Evolutionary conservation across 2,888 invertebrate genomes (phyloP), one percentile per base, ranked within the genome.

Genomic region (Synergus gifuensis): DNA sequence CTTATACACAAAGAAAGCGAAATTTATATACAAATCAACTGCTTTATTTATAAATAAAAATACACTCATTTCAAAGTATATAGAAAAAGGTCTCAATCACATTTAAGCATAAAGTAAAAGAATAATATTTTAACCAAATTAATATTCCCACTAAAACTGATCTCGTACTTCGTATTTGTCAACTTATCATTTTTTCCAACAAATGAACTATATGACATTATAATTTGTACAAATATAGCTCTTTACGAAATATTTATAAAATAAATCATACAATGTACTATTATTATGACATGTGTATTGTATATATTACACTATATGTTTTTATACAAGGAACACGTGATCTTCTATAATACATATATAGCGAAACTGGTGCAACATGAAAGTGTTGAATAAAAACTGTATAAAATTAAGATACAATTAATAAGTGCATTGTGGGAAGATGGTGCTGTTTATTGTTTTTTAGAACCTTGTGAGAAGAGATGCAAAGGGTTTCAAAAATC

Each of bases 401-500:
- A 64, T 28, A 78, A 28, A 44, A 63, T 63, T 40, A 78, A 77
- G 49, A 42, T 62, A 4, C 28, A 40, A 44, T 22, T n/a, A n/a
- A n/a, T 60, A 16, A 14, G 76, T 77, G 79, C 80, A 46, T 16
- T 12, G 5, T 62, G 54, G 73, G 46, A 77, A 81, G 66, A 46
- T 67, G 46, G 73, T 81, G 81, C 63, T 40, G 44, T 64, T 81
- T 63, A 36, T 73, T 36, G 11, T 16, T 54, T 69, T 36, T 8
- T n/a, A 54, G 76, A 91, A 95, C 95, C 92, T 94, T 94, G 67
- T 92, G 92, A 16, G 93, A 93, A 89, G 94, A 94, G 86, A 94
- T 94, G 85, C 95, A 94, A 82, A 96, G 92, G 7, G 94, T 94
- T 92, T 96, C 95, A 90, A 95, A 96, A 83, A 96, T 94, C 89